Evolutionary conservation across 1,140 invertebrate genomes (phyloP).

Genomic region (Orchestia grillus): DNA sequence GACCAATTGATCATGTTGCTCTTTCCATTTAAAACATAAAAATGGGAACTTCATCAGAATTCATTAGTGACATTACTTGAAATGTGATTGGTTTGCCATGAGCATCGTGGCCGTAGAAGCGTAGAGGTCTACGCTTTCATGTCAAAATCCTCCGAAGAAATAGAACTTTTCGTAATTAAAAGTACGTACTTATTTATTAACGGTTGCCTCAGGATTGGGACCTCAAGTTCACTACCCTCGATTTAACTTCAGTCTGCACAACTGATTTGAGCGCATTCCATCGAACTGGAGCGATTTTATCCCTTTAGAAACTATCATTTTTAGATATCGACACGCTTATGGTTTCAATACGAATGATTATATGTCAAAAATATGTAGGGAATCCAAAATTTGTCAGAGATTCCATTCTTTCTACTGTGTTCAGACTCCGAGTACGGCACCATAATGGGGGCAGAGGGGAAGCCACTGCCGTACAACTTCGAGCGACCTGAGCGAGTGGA

Average conservation of each 20-base stretch:
- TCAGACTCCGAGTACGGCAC: constrained; percentile 37
- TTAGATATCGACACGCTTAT: not conserved
- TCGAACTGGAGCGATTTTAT: not conserved
- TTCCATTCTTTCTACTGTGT: no score
- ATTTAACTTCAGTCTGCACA: not conserved
- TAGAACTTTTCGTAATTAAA: not conserved
- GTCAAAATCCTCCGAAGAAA: no score
- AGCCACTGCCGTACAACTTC: constrained; percentile 76
- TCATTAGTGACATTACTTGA: not conserved
- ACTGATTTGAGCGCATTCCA: not conserved
- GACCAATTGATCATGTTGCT: not conserved
- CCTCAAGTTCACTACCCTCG: not conserved
- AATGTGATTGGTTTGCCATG: not conserved
- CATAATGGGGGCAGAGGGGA: not conserved
- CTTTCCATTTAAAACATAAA: not conserved
- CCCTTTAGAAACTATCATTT: not conserved
- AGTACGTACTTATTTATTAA: not conserved
- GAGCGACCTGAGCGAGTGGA: constrained; percentile 87
- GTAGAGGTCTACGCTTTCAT: not conserved
- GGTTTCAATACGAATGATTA: not conserved
- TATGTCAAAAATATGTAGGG: not conserved
- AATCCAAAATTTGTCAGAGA: not conserved
- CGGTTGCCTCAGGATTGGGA: not conserved
- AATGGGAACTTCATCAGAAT: not conserved
- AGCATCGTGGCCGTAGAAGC: not conserved